phyloP scores from a whole-genome alignment of 2,888 invertebrate genomes.

The Amphipoea oculea region DNA sequence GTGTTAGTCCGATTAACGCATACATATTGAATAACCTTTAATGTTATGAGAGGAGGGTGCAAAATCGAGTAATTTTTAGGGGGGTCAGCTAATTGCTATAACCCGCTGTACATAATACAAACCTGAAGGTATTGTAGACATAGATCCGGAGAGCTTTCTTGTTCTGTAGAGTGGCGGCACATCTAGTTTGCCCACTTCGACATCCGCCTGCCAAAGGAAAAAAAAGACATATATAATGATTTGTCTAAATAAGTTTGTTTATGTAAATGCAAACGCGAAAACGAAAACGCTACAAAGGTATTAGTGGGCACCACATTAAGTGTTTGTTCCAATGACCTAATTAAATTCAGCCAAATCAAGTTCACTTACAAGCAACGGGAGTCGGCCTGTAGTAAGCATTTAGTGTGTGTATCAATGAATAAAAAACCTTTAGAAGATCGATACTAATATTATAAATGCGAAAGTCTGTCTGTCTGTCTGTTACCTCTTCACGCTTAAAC shows the following conservation, averaged over 20 bases:
- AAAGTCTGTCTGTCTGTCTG: too few species aligned
- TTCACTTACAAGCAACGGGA: not conserved
- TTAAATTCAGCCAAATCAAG: not conserved
- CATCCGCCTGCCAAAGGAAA: conserved; percentile 87
- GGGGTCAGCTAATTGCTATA: too few species aligned
- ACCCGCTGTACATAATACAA: conserved; percentile 50
- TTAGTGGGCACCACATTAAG: not conserved
- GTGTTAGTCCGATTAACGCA: too few species aligned
- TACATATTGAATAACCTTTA: too few species aligned
- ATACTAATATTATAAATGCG: too few species aligned
- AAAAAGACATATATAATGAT: not conserved
- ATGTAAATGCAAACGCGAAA: not conserved
- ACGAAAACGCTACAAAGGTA: not conserved
- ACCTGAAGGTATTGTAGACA: conserved; percentile 76
- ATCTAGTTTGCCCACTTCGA: conserved; percentile 88
- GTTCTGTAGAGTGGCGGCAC: conserved; percentile 71
- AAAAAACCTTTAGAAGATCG: not conserved
- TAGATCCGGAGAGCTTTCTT: conserved; percentile 74
- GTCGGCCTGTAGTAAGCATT: not conserved
- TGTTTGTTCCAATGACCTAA: not conserved
- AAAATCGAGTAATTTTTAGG: too few species aligned
- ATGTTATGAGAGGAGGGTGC: too few species aligned
- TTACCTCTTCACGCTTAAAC: too few species aligned
- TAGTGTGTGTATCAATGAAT: not conserved
- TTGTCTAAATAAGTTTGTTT: not conserved